phyloP scores from a whole-genome alignment of 2,797 vertebrate genomes.

The Monodelphis domestica region DNA sequence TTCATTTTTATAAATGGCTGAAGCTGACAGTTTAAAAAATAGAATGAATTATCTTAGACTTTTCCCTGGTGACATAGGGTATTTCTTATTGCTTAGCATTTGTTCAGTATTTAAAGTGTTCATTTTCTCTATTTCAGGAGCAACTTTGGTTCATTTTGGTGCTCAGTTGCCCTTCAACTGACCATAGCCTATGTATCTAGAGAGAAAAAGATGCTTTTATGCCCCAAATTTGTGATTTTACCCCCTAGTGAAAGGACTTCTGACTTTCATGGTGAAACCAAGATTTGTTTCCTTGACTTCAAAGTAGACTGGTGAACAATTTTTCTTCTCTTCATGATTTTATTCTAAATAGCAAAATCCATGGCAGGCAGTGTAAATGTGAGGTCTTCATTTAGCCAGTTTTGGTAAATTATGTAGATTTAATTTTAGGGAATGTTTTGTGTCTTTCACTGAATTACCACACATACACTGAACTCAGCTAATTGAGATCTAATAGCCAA shows the following conservation, averaged over 20 bases:
- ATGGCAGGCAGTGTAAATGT: conserved; percentile 9
- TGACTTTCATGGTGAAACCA: conserved; percentile 37
- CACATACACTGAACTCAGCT: background rate
- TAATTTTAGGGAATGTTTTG: conserved; percentile 37
- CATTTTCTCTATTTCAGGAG: conserved; percentile 1
- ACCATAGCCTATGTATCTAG: background rate
- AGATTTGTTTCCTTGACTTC: conserved; percentile 40
- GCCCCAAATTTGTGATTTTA: conserved; percentile 62
- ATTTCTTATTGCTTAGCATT: conserved; percentile 24
- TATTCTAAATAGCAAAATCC: conserved; percentile 24
- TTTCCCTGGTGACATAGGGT: conserved; percentile 17
- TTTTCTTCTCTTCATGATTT: conserved; percentile 50
- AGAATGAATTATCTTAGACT: conserved; percentile 13
- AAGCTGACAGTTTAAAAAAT: conserved; percentile 50
- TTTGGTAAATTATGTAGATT: conserved; percentile 46
- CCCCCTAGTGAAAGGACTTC: conserved; percentile 52
- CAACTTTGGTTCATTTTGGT: conserved; percentile 5
- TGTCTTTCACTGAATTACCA: background rate
- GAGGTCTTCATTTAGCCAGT: conserved; percentile 23
- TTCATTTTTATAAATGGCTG: conserved; percentile 1
- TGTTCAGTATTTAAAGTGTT: background rate
- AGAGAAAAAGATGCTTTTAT: conserved; percentile 57
- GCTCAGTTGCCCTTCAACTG: conserved; percentile 34
- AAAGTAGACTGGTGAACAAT: conserved; percentile 43
- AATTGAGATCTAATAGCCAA: background rate